Conservation (phyloP, 2,113 vertebrate genomes). For the Hiodon tergisus region DNA sequence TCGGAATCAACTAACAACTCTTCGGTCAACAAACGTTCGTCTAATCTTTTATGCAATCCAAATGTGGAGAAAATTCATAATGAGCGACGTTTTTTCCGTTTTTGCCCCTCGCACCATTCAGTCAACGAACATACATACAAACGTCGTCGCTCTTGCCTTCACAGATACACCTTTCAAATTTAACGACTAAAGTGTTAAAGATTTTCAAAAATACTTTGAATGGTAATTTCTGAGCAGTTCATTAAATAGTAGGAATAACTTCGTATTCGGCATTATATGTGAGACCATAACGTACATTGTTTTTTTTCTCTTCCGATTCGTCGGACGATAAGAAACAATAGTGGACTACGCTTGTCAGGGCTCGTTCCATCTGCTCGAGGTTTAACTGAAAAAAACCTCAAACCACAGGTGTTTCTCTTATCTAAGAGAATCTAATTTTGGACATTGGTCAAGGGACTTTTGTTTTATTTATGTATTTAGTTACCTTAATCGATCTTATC, state of each 20-base stretch:
- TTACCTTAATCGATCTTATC: no score
- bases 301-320: no score
- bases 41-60: neutral
- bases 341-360: no score
- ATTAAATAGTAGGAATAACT: no score
- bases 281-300: no score
- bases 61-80: neutral
- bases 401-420: conserved; percentile 32
- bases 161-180: no score
- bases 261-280: no score
- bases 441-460: neutral
- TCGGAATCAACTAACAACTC: conserved; percentile 38
- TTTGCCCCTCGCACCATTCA: neutral
- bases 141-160: neutral
- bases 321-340: neutral
- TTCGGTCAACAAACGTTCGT: conserved; percentile 1
- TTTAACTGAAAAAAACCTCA: conserved; percentile 30
- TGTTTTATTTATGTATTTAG: no score
- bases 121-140: neutral
- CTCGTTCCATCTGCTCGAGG: conserved; percentile 30
- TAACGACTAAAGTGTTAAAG: no score
- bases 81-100: neutral
- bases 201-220: no score
- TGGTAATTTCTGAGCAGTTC: no score
- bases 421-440: conserved; percentile 1